Evolutionary conservation across 92 coral and sea anemone species (phyloP).

Genomic region (Montipora capitata): DNA sequence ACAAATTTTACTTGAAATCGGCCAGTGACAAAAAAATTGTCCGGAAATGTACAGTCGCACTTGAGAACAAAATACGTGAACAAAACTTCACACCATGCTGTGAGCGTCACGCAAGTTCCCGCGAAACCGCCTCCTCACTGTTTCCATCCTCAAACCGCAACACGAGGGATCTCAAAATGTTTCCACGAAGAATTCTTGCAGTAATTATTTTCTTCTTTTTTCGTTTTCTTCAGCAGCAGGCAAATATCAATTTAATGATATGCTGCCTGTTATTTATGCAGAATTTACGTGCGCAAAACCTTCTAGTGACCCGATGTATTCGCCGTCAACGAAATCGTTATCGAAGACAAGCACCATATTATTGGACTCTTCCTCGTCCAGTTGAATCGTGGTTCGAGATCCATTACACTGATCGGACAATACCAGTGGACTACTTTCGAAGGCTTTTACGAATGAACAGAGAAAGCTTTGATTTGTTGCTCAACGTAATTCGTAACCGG

Average conservation of each 20-base stretch:
- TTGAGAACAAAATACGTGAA: slow-evolving; percentile 38
- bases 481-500: background rate
- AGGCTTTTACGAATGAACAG: too few relatives aligned
- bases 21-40: slow-evolving; percentile 39
- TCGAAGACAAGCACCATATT: too few relatives aligned
- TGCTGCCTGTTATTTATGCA: too few relatives aligned
- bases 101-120: slow-evolving; percentile 23
- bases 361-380: too few relatives aligned
- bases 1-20: slow-evolving; percentile 17
- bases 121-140: slow-evolving; percentile 36
- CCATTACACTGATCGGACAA: too few relatives aligned
- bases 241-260: slow-evolving; percentile 11
- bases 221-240: slow-evolving; percentile 27
- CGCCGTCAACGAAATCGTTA: too few relatives aligned
- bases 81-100: slow-evolving; percentile 55
- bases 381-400: too few relatives aligned
- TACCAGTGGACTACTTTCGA: too few relatives aligned
- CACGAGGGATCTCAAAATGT: slow-evolving; percentile 40
- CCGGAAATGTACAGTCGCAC: slow-evolving; percentile 40
- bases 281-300: too few relatives aligned
- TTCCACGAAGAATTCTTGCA: slow-evolving; percentile 37
- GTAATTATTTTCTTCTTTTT: slow-evolving; percentile 26
- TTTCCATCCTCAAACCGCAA: slow-evolving; percentile 41
- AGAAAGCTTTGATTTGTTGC: too few relatives aligned
- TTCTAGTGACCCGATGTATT: too few relatives aligned